These are phyloP conservation scores for Callipepla squamata DNA, from an alignment of 2,113 vertebrate species.

Conservation along the genomic window DNA sequence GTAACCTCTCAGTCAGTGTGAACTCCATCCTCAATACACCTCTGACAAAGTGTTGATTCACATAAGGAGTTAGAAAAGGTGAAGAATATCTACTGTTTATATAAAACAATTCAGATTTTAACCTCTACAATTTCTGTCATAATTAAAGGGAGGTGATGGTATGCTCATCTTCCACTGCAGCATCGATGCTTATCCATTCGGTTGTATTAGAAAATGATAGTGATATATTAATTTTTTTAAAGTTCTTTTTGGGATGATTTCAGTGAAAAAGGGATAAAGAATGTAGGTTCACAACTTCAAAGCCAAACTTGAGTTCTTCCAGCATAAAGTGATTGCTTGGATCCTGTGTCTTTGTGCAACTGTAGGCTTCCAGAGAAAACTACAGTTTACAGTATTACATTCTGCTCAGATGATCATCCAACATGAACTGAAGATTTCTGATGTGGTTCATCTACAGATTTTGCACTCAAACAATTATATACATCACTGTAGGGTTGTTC, in stretches of 20 bases:
- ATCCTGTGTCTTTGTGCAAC: background rate
- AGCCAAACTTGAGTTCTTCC: background rate
- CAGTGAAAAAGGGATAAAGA: background rate
- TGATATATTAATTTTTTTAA: background rate
- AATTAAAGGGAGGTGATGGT: background rate
- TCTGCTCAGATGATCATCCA: background rate
- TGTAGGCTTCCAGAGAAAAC: background rate
- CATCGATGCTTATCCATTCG: background rate
- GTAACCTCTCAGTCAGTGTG: background rate
- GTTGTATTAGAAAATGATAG: background rate
- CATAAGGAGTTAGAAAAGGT: background rate
- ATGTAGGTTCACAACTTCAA: background rate
- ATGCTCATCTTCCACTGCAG: background rate
- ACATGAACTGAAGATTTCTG: background rate
- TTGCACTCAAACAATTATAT: background rate
- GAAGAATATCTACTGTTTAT: background rate
- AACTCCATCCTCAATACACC: background rate
- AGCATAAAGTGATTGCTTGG: background rate
- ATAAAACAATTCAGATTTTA: background rate
- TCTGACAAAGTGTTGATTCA: background rate
- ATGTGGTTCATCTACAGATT: background rate
- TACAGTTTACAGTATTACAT: fast-evolving
- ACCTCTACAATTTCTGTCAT: background rate
- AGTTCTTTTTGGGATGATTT: background rate
- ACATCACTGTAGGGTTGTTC: background rate